phyloP scores from a whole-genome alignment of 2,113 vertebrate genomes.

The Brachypteracias leptosomus region DNA sequence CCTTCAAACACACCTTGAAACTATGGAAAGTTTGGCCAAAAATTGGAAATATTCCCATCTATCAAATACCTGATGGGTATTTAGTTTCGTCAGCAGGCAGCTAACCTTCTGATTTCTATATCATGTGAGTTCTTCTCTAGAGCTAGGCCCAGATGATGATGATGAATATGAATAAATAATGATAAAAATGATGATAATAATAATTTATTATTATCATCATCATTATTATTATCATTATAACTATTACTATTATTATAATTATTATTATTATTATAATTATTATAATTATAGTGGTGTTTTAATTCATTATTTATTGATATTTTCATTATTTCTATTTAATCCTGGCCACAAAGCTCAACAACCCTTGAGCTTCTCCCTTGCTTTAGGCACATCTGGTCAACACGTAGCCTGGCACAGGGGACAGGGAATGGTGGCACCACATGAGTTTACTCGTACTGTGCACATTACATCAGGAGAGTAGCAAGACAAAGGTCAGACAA shows the following conservation, averaged over 20 bases:
- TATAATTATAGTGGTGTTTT: too few relatives aligned
- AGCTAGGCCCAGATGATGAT: neutral
- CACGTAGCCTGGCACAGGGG: neutral
- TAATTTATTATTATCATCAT: too few relatives aligned
- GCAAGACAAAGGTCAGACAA: neutral
- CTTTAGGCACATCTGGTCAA: neutral
- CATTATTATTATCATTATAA: too few relatives aligned
- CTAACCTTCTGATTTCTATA: neutral
- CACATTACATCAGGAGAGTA: neutral
- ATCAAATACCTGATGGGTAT: neutral
- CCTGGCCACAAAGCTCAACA: neutral
- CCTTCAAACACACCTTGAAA: neutral
- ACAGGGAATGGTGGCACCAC: neutral
- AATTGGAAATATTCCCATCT: neutral
- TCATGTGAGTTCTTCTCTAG: neutral
- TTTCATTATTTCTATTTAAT: neutral
- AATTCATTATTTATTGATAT: neutral
- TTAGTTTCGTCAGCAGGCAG: neutral
- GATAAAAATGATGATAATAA: too few relatives aligned
- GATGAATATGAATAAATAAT: too few relatives aligned
- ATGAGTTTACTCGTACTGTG: neutral
- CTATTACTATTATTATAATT: too few relatives aligned
- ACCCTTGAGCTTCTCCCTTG: neutral
- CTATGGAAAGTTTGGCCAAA: neutral
- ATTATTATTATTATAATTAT: too few relatives aligned